Base-by-base conservation (phyloP, 2,888 invertebrate genomes). In the Acanthosepion pharaonis region DNA sequence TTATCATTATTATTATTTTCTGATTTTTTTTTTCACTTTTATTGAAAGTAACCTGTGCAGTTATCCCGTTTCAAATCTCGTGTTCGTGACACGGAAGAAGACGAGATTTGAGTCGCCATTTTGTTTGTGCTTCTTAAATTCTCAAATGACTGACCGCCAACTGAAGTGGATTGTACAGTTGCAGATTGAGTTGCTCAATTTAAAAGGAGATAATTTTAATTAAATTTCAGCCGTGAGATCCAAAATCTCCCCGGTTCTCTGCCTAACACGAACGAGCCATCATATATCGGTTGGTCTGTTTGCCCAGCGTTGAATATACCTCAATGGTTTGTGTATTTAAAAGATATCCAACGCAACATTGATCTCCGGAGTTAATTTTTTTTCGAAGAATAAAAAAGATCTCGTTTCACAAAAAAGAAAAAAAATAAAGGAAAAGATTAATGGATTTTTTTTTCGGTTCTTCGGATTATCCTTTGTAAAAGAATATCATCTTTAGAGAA, bases 191-290 rank as follows among this genome's bases (percentile, higher is more conserved):
- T 23, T 33, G 11, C n/a, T n/a, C 15, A 78, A 5, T 78, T 78
- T 78, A 78, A 78, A 78, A 78, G 78, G 15, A 78, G 78, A 78
- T 78, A 78, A 78, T 78, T 78, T 78, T 78, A 78, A 78, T 78
- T 78, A 78, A 78, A 78, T 78, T 78, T 78, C 78, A 78, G n/a
- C 18, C 0, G 78, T 15, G 78, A 78, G 9, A 18, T 78, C 11
- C n/a, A n/a, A 78, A 78, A 78, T n/a, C 78, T n/a, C n/a, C n/a
- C 33, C 11, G 78, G n/a, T 5, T 11, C 11, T 78, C 78, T 9
- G n/a, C 33, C 3, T 33, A 9, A 78, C 78, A 78, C 78, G 78
- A 78, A 5, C 78, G n/a, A 78, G n/a, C 78, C n/a, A 78, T 2
- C 78, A 18, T 78, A 78, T 33, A n/a, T 11, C 33, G 15, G 3